These are phyloP conservation scores for Drosophila parabipectinata DNA, from an alignment of 1,140 invertebrate species.

Conservation along the genomic window DNA sequence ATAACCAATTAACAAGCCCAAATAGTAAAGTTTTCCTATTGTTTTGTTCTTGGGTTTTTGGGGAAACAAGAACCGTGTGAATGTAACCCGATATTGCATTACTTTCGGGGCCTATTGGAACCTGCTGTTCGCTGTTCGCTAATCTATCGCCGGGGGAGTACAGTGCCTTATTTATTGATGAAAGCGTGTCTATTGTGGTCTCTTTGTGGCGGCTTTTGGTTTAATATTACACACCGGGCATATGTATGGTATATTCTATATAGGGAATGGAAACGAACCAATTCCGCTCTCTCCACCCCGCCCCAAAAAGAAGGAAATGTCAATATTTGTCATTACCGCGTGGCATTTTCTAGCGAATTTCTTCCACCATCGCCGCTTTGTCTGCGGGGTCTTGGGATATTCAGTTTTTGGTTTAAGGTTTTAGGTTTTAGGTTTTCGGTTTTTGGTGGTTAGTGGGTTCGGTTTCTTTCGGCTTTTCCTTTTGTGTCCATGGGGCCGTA, in stretches of 20 bases:
- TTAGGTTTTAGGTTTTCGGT: conserved; percentile 8
- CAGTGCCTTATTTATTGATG: conserved; percentile 26
- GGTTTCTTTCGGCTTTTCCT: conserved; percentile 32
- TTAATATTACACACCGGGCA: conserved; percentile 41
- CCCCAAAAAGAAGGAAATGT: conserved; percentile 49
- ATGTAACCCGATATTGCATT: conserved; percentile 34
- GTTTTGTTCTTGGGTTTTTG: neutral
- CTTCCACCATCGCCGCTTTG: conserved; percentile 31
- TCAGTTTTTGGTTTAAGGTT: conserved; percentile 16
- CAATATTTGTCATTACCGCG: conserved; percentile 75
- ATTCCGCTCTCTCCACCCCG: neutral
- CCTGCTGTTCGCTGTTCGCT: conserved; percentile 33
- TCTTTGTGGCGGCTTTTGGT: conserved; percentile 8
- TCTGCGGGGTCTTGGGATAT: conserved; percentile 13
- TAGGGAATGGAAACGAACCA: neutral
- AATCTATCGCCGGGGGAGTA: conserved; percentile 10
- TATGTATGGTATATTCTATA: neutral
- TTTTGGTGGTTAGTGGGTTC: neutral
- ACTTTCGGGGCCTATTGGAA: conserved; percentile 12
- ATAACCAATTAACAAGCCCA: neutral
- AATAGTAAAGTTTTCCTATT: neutral
- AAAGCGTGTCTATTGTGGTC: conserved; percentile 20
- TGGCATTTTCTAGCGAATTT: conserved; percentile 74
- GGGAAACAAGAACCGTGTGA: conserved; percentile 33
- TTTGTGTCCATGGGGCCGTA: conserved; percentile 21